These are phyloP conservation scores for Sardina pilchardus DNA, from an alignment of 2,113 vertebrate genomes.

Conservation along the genomic window DNA sequence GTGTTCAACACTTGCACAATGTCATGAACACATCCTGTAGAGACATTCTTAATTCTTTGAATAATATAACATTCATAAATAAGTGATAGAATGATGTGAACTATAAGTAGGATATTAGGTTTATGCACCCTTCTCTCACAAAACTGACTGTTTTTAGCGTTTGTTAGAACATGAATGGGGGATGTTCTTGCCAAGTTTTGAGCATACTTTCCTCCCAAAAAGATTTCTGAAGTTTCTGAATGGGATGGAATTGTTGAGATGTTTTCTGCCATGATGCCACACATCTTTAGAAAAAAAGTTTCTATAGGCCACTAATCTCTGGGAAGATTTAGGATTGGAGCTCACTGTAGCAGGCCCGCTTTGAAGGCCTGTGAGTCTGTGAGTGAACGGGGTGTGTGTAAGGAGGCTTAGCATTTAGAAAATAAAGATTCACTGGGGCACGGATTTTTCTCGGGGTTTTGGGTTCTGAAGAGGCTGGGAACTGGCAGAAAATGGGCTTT, in stretches of 20 bases:
- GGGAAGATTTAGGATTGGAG: background rate
- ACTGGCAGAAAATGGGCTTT: background rate
- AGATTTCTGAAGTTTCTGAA: conserved; percentile 9
- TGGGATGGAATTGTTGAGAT: background rate
- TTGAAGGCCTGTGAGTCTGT: background rate
- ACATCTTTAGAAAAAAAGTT: background rate
- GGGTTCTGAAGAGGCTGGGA: conserved; percentile 13
- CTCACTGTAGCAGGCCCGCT: background rate
- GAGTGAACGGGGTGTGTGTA: background rate
- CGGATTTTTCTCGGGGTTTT: conserved; percentile 2
- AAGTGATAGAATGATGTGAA: background rate
- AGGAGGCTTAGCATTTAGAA: background rate
- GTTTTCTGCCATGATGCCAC: background rate
- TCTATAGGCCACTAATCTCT: background rate
- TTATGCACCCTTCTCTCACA: background rate
- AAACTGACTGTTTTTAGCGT: background rate
- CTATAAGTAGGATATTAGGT: background rate
- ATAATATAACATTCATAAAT: background rate
- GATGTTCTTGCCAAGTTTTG: background rate
- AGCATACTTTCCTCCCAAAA: background rate
- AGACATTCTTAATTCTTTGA: background rate
- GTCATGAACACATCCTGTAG: background rate
- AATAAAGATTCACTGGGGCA: conserved; percentile 2
- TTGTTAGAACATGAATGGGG: background rate
- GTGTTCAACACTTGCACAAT: background rate